A percentile compares a stretch with the other conserved stretches of the same genome.
phyloP scores from a whole-genome alignment of 1,140 invertebrate genomes.

The Ostrea denselamellosa region DNA sequence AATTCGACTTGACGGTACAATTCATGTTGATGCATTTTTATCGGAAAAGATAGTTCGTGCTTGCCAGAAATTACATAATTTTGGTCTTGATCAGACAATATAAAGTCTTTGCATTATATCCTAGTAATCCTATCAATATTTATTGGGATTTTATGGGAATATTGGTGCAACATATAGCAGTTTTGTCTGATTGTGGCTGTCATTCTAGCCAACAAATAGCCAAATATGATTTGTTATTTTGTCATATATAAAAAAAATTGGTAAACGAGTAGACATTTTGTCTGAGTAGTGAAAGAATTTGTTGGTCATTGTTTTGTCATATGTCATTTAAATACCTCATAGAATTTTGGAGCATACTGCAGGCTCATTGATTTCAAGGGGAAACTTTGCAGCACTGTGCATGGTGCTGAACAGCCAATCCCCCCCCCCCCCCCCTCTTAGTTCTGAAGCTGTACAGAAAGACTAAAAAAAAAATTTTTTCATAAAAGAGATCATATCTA shows the following conservation, averaged over 20 bases:
- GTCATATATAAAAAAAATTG: background rate
- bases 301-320: background rate
- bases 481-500: no score
- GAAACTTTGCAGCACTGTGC: no score
- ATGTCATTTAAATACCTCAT: background rate
- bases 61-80: slow-evolving; percentile 18
- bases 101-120: background rate
- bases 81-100: background rate
- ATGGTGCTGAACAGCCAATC: no score
- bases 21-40: background rate
- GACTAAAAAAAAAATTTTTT: no score
- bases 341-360: no score
- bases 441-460: no score
- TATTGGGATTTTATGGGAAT: slow-evolving; percentile 20
- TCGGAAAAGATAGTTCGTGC: background rate
- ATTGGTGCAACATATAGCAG: slow-evolving; percentile 35
- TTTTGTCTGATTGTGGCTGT: background rate
- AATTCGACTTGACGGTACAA: background rate
- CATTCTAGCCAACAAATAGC: background rate
- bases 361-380: no score
- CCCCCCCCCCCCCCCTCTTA: no score
- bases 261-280: slow-evolving; percentile 24
- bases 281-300: slow-evolving; percentile 17
- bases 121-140: slow-evolving; percentile 29
- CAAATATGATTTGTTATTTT: background rate